phyloP scores from a whole-genome alignment of 2,797 vertebrate genomes.

The Gobionotothen gibberifrons region DNA sequence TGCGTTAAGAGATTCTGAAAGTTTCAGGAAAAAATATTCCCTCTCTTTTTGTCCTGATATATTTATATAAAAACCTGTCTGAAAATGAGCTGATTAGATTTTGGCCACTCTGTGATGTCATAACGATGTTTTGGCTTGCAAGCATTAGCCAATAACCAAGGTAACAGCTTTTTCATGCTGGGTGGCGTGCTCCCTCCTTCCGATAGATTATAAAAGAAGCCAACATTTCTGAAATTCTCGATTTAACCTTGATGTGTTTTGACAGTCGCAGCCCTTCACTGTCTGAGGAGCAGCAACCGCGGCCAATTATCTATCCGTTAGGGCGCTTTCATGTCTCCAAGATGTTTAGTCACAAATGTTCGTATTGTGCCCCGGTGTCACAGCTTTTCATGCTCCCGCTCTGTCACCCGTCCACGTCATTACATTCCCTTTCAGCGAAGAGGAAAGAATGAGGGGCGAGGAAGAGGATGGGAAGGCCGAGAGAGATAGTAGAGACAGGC shows the following conservation, averaged over 20 bases:
- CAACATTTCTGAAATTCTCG: constrained; percentile 52
- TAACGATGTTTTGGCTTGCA: no score
- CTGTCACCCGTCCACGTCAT: constrained; percentile 60
- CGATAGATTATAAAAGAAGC: constrained; percentile 36
- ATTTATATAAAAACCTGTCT: no score
- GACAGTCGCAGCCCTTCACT: constrained; percentile 54
- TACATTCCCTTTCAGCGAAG: constrained; percentile 58
- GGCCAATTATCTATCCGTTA: constrained; percentile 64
- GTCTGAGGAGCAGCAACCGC: constrained; percentile 49
- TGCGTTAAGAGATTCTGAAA: no score
- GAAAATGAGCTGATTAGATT: no score
- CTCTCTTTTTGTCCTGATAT: no score
- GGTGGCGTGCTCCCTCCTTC: constrained; percentile 14
- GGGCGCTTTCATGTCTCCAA: constrained; percentile 52
- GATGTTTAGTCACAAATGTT: constrained; percentile 64
- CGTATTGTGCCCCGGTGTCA: constrained; percentile 56
- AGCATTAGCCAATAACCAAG: no score
- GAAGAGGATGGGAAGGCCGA: constrained; percentile 3
- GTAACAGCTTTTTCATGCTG: constrained; percentile 12
- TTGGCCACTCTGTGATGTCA: no score
- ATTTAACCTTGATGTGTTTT: constrained; percentile 67
- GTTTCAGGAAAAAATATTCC: no score
- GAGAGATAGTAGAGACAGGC: constrained; percentile 47
- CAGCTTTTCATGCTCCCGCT: constrained; percentile 54
- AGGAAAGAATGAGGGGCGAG: constrained; percentile 12